These are phyloP conservation scores for Mystacornis crossleyi DNA, from an alignment of 2,113 vertebrate species.

Conservation along the genomic window DNA sequence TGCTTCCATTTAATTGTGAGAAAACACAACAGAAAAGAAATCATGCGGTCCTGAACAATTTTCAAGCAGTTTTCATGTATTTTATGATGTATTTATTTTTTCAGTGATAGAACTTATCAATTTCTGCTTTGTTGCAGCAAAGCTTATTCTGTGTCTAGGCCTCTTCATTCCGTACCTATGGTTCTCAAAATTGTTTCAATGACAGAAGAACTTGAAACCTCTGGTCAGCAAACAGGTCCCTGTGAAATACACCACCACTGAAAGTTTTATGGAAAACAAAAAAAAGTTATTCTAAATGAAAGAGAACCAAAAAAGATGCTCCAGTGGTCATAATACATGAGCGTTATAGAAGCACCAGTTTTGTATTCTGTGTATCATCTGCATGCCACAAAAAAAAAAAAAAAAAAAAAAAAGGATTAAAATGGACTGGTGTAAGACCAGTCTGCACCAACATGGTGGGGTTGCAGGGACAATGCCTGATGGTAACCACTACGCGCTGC, in stretches of 20 bases:
- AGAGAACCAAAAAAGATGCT: background rate
- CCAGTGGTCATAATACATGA: background rate
- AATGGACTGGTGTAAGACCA: background rate
- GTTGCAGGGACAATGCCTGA: background rate
- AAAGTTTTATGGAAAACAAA: background rate
- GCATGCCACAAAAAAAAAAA: background rate
- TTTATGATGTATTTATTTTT: background rate
- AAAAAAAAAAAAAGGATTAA: background rate
- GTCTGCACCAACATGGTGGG: fast-evolving
- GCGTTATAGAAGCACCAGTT: background rate
- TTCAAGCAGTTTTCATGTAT: background rate
- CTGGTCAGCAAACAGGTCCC: background rate
- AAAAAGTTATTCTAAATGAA: background rate
- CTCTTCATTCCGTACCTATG: background rate
- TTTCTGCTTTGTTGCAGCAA: background rate
- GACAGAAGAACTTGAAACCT: background rate
- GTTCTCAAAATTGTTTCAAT: background rate
- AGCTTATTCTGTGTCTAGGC: background rate
- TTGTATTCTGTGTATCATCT: background rate
- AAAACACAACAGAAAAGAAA: background rate
- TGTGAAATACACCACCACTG: fast-evolving
- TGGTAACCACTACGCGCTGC: background rate
- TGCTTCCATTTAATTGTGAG: background rate
- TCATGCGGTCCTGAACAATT: background rate
- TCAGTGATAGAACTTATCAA: background rate